Conservation (phyloP, 2,888 invertebrate genomes). For the Alcis repandata region DNA sequence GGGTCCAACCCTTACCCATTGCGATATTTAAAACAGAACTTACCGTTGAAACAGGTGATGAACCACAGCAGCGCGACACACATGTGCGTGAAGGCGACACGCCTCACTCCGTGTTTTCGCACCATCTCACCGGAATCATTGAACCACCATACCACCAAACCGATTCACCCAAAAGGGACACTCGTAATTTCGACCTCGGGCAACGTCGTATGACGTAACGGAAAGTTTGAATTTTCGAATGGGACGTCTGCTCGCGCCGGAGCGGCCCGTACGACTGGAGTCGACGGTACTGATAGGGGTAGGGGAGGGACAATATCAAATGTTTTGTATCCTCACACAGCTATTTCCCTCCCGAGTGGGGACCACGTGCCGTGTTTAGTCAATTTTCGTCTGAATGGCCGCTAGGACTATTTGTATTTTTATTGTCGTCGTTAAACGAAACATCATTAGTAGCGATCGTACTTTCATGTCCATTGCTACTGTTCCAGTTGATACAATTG, state of each 20-base stretch:
- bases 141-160: slow-evolving; percentile 78
- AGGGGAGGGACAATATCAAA: slow-evolving; percentile 73
- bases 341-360: slow-evolving; percentile 70
- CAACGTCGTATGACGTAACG: slow-evolving; percentile 75
- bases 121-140: slow-evolving; percentile 78
- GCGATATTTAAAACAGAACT: slow-evolving; percentile 60
- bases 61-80: slow-evolving; percentile 75
- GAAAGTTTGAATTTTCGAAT: slow-evolving; percentile 60
- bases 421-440: slow-evolving; percentile 74
- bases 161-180: slow-evolving; percentile 59
- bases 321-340: slow-evolving; percentile 78
- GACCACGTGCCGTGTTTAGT: slow-evolving; percentile 80
- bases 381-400: slow-evolving; percentile 74
- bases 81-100: slow-evolving; percentile 70
- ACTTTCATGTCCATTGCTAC: slow-evolving; percentile 65
- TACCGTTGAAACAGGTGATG: slow-evolving; percentile 79
- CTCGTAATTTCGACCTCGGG: slow-evolving; percentile 66
- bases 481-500: slow-evolving; percentile 46
- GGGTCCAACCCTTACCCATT: slow-evolving; percentile 58
- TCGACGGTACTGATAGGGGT: slow-evolving; percentile 61
- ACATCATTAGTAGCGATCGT: slow-evolving; percentile 69
- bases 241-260: slow-evolving; percentile 64
- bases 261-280: slow-evolving; percentile 71
- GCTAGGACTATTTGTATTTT: slow-evolving; percentile 71
- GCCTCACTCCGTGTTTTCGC: slow-evolving; percentile 71